Conservation (phyloP, 1,140 invertebrate species). For the Trichonephila clavipes region DNA sequence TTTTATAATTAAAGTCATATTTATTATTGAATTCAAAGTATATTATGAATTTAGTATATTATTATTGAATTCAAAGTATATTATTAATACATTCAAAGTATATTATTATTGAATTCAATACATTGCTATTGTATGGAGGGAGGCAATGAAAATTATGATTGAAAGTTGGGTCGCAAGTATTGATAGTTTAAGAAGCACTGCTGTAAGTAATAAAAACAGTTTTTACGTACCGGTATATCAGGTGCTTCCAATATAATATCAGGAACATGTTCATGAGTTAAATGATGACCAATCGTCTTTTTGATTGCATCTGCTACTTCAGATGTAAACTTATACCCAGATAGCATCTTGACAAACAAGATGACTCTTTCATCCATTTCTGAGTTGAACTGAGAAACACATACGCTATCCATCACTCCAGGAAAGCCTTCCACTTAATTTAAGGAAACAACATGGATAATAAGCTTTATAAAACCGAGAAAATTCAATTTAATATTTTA, state of each 20-base stretch:
- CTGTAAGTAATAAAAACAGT: no score
- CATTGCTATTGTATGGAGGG: no score
- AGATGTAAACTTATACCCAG: conserved; percentile 80
- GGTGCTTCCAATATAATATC: conserved; percentile 81
- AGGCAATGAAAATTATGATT: no score
- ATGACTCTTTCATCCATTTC: conserved; percentile 83
- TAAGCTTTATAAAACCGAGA: background rate
- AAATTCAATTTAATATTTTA: background rate
- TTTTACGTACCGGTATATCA: conserved; percentile 83
- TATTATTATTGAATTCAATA: no score
- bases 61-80: no score
- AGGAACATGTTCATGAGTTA: conserved; percentile 84
- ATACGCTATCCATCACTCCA: conserved; percentile 83
- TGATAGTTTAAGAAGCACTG: no score
- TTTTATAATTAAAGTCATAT: no score
- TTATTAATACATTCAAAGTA: no score
- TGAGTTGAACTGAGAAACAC: conserved; percentile 81
- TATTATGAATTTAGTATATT: no score
- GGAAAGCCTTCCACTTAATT: conserved; percentile 82
- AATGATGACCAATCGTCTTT: conserved; percentile 80
- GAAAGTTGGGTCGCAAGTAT: no score
- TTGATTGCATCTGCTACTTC: conserved; percentile 81
- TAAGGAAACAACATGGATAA: conserved; percentile 57
- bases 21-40: no score
- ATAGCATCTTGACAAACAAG: conserved; percentile 83